Conservation (phyloP, 2,888 invertebrate species). For the Epinotia bilunana region DNA sequence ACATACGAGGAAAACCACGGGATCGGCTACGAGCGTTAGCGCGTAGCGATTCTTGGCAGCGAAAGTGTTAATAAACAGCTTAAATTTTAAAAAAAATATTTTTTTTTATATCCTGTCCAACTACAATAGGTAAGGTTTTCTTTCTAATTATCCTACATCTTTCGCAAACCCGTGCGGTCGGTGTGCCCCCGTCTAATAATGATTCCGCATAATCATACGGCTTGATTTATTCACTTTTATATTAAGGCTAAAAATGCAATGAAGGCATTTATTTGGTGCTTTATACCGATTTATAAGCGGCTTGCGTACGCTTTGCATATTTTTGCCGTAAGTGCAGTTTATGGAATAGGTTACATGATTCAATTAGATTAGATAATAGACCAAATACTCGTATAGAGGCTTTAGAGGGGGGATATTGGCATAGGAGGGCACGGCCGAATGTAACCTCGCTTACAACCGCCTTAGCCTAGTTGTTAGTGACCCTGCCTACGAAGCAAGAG, state of each 20-base stretch:
- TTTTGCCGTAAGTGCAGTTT: constrained; percentile 19
- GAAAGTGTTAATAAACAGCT: too few species aligned
- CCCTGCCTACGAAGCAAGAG: too few species aligned
- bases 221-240: constrained; percentile 43
- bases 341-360: constrained; percentile 1
- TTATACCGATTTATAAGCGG: constrained; percentile 34
- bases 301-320: constrained; percentile 28
- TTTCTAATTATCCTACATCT: background rate
- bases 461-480: too few species aligned
- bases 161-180: constrained; percentile 5
- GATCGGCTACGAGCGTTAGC: too few species aligned
- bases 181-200: constrained; percentile 34
- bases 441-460: too few species aligned
- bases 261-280: constrained; percentile 36
- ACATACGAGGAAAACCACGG: too few species aligned
- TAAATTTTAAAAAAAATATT: too few species aligned
- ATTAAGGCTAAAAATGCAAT: constrained; percentile 43
- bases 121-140: too few species aligned
- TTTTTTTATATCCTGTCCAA: too few species aligned
- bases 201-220: constrained; percentile 38
- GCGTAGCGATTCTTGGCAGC: too few species aligned
- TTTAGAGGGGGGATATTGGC: too few species aligned
- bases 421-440: too few species aligned
- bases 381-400: background rate
- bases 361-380: background rate